Percentiles rank a stretch among this genome's conserved stretches.
Evolutionary conservation across 2,888 invertebrate species (phyloP).

Genomic region (Sinodicranocentrus sp.): DNA sequence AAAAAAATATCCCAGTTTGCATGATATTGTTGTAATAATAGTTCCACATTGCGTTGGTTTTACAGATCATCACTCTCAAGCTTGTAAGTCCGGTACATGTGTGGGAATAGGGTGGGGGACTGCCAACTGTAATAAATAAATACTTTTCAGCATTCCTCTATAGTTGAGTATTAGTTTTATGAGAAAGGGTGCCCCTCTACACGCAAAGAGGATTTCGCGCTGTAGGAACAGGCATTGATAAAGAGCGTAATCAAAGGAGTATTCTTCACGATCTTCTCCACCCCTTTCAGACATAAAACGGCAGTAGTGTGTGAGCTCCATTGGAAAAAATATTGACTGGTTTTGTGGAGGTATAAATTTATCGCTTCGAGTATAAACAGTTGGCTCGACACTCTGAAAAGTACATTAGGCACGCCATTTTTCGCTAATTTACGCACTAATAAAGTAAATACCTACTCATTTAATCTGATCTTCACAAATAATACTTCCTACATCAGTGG

Average conservation of each 20-base stretch:
- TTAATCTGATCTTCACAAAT: background rate
- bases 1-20: conserved; percentile 10
- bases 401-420: conserved; percentile 1
- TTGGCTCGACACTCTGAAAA: conserved; percentile 16
- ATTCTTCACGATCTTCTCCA: conserved; percentile 53
- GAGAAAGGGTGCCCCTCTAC: background rate
- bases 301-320: background rate
- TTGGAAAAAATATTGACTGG: too few relatives aligned
- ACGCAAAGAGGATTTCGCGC: too few relatives aligned
- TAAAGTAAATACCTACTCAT: background rate
- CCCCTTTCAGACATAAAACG: conserved; percentile 46
- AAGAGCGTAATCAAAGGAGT: conserved; percentile 42
- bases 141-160: background rate
- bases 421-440: conserved; percentile 43
- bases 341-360: conserved; percentile 15
- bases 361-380: conserved; percentile 1
- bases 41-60: background rate
- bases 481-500: conserved; percentile 26
- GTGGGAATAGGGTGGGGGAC: conserved; percentile 7
- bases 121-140: background rate
- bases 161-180: background rate
- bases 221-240: conserved; percentile 15
- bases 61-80: background rate
- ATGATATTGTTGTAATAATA: background rate
- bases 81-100: background rate